These are phyloP conservation scores for Chascanopsetta lugubris DNA, from an alignment of 2,113 vertebrate species.

Conservation along the genomic window DNA sequence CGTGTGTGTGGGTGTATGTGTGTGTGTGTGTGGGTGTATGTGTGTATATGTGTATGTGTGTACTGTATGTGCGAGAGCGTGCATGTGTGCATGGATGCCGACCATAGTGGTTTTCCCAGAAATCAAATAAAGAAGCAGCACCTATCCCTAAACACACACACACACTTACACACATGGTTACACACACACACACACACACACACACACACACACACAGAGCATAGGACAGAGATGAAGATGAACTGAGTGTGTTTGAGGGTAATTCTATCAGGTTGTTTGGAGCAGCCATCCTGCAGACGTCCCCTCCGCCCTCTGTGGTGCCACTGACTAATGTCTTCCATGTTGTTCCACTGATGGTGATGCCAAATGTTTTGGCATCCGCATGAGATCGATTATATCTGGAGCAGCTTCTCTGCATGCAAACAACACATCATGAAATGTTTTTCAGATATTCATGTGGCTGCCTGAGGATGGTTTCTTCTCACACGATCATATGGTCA, in stretches of 20 bases:
- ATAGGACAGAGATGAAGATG: not conserved
- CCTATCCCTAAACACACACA: not conserved
- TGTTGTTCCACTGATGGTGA: not conserved
- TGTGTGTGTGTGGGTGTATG: too few species aligned
- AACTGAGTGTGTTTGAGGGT: not conserved
- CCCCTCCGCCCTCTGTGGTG: not conserved
- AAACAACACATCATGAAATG: not conserved
- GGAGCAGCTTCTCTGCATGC: not conserved
- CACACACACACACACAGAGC: not conserved
- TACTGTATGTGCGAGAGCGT: not conserved
- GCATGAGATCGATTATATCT: not conserved
- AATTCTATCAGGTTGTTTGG: not conserved
- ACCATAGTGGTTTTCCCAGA: not conserved
- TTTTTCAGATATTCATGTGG: not conserved
- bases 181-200: not conserved
- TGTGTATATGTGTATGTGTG: conserved; percentile 12
- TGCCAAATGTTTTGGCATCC: not conserved
- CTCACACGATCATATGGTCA: not conserved
- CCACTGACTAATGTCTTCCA: not conserved
- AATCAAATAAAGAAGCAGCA: not conserved
- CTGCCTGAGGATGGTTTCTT: not conserved
- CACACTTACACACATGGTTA: not conserved
- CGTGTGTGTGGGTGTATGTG: not conserved
- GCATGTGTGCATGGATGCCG: too few species aligned
- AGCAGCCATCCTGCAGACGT: not conserved